These are phyloP conservation scores for Ageneiosus marmoratus DNA, from an alignment of 2,113 vertebrate species.

Conservation along the genomic window DNA sequence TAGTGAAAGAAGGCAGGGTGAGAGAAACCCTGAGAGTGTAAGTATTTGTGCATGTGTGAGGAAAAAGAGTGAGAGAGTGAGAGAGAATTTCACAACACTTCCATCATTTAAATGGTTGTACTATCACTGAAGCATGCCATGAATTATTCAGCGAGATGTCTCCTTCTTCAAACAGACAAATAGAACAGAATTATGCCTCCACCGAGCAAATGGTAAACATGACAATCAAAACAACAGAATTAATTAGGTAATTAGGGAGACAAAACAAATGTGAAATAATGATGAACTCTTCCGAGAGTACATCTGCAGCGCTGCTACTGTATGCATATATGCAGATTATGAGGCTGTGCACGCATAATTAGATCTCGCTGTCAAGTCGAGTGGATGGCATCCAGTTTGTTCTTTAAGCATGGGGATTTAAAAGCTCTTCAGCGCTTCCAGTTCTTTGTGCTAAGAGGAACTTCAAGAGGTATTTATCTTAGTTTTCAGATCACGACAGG, in stretches of 20 bases:
- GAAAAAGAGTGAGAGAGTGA: constrained; percentile 41
- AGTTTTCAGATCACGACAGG: constrained; percentile 20
- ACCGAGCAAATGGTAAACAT: constrained; percentile 71
- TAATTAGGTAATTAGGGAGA: constrained; percentile 72
- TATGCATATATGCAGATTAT: constrained; percentile 72
- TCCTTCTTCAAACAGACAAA: constrained; percentile 72
- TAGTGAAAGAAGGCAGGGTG: constrained; percentile 56
- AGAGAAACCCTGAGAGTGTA: constrained; percentile 53
- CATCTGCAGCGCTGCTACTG: constrained; percentile 72
- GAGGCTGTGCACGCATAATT: constrained; percentile 67
- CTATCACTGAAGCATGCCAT: constrained; percentile 71
- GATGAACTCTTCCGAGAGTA: constrained; percentile 75
- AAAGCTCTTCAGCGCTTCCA: constrained; percentile 55
- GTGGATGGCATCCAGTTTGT: constrained; percentile 61
- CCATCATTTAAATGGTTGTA: constrained; percentile 77
- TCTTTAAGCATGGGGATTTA: constrained; percentile 61
- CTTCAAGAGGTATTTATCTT: constrained; percentile 62
- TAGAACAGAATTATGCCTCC: constrained; percentile 59
- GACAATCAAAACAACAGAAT: constrained; percentile 68
- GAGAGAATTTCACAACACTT: constrained; percentile 70
- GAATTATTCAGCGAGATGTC: constrained; percentile 74
- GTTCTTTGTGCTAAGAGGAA: constrained; percentile 55
- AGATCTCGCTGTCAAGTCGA: constrained; percentile 63
- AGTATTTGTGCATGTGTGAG: constrained; percentile 27
- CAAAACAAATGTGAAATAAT: constrained; percentile 67